Conservation (phyloP, 2,888 invertebrate species). For the Epistrophella euchroma region DNA sequence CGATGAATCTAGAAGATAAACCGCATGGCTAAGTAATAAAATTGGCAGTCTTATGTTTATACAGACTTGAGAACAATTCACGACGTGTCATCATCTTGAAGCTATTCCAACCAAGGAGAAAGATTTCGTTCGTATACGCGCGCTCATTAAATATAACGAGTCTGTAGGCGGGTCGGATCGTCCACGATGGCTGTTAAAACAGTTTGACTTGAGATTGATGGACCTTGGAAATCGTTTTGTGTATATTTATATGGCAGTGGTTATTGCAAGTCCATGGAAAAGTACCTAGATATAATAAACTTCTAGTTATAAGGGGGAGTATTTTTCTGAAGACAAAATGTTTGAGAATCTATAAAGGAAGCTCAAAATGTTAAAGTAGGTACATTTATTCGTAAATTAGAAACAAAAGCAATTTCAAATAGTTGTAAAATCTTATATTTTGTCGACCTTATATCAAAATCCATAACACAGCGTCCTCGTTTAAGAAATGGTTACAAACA, state of each 20-base stretch:
- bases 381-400: too few relatives aligned
- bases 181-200: slow-evolving; percentile 28
- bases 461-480: too few relatives aligned
- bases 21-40: slow-evolving; percentile 41
- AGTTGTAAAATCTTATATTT: too few relatives aligned
- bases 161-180: slow-evolving; percentile 3
- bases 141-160: slow-evolving; percentile 58
- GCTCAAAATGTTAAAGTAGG: too few relatives aligned
- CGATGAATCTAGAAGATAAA: slow-evolving; percentile 42
- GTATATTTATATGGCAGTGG: not conserved
- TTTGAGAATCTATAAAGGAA: too few relatives aligned
- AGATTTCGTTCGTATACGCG: slow-evolving; percentile 39
- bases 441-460: too few relatives aligned
- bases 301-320: not conserved
- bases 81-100: slow-evolving; percentile 56
- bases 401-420: too few relatives aligned
- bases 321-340: not conserved
- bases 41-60: slow-evolving; percentile 59
- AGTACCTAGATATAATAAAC: not conserved
- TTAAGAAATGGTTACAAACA: too few relatives aligned
- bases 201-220: slow-evolving; percentile 8
- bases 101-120: slow-evolving; percentile 45
- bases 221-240: not conserved
- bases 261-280: not conserved
- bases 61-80: slow-evolving; percentile 25